Evolutionary conservation across 2,113 vertebrate species (phyloP).

Genomic region (Pantherophis guttatus): DNA sequence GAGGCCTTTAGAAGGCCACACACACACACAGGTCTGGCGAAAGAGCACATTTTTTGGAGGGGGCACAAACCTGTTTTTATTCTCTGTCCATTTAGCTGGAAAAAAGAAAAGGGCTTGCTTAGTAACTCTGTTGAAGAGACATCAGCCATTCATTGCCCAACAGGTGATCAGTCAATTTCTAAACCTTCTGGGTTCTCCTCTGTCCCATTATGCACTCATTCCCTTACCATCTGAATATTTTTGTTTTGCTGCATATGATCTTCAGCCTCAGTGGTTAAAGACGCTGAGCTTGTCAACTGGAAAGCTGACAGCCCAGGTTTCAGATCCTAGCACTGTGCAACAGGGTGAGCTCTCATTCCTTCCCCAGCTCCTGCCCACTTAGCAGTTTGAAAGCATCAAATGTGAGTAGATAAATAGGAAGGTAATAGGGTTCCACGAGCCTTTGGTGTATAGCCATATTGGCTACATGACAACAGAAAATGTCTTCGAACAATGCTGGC

Average conservation of each 20-base stretch:
- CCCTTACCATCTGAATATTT: background rate
- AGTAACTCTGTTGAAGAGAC: background rate
- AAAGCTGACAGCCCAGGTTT: background rate
- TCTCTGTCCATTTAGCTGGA: background rate
- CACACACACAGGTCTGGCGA: background rate
- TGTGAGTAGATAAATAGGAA: background rate
- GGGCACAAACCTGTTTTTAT: background rate
- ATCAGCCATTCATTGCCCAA: background rate
- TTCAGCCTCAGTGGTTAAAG: background rate
- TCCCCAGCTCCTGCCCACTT: background rate
- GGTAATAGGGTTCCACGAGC: too few species aligned
- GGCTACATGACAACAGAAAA: background rate
- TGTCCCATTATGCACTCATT: background rate
- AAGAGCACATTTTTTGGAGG: background rate
- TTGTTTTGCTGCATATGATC: background rate
- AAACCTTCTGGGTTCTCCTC: background rate
- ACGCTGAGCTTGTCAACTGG: background rate
- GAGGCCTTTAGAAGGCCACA: slow-evolving; percentile 2
- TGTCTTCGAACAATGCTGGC: background rate
- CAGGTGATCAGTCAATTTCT: slow-evolving; percentile 10
- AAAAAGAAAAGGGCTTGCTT: slow-evolving; percentile 1
- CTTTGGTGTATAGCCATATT: background rate
- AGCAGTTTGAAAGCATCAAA: background rate
- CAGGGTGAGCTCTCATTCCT: background rate
- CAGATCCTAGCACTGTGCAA: background rate